Base-by-base conservation (phyloP, 1,140 invertebrate genomes). In the Gonatopus flavifemur region DNA sequence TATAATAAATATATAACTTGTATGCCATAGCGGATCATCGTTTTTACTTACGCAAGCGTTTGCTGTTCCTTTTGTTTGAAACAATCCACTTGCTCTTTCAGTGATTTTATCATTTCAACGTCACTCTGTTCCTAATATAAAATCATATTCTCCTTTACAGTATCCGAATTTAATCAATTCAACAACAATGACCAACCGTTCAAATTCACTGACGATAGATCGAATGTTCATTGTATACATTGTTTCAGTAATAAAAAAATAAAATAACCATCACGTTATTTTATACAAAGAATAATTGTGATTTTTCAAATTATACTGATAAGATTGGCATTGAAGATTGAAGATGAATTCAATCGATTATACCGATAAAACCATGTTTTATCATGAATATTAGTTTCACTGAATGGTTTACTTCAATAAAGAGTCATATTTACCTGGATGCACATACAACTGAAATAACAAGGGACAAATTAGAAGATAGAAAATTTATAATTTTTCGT, bases 401-500 rank as follows among this genome's bases (percentile, higher is more conserved):
- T 57, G 15, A 61, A 43, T 61, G 55, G 63, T 43, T 64, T 60
- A 24, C 57, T 41, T 28, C 43, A 42, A 51, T 60, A 57, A 52
- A 49, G 18, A 36, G 37, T 25, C 51, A 52, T 52, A 66, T 62
- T 74, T 74, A 72, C 70, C 67, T 74, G 53, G 30, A 16, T 35
- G 43, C 56, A 69, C 5, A 42, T 45, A 22, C 57, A 67, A 13
- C 71, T 74, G 58, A 28, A 73, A 72, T 16, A 33, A 48, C 13
- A 61, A 43, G 59, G 46, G 51, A 56, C 43, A 1, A 45, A n/a
- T n/a, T n/a, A n/a, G n/a, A n/a, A n/a, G n/a, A n/a, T n/a, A n/a
- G n/a, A n/a, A 42, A 16, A 19, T 19, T 40, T 28, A 20, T 49
- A 12, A 28, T 7, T 28, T 7, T 22, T 10, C 4, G n/a, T n/a